phyloP scores from a whole-genome alignment of 30 jellyfish, hydroid and myxozoan genomes.

The Aurelia aurita region DNA sequence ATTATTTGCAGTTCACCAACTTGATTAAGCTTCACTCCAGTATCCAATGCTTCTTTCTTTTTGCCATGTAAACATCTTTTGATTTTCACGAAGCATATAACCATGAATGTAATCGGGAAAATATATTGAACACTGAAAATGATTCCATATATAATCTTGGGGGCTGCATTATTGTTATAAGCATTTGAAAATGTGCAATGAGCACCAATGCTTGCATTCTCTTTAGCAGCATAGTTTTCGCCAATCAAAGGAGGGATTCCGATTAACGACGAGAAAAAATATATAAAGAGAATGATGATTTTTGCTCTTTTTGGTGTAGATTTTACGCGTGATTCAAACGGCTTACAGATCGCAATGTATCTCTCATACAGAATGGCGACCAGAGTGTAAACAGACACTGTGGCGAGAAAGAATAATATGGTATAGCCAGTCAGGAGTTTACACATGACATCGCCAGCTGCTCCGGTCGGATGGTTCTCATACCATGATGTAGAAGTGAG shows the following conservation, averaged over 20 bases:
- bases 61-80: slow-evolving; percentile 26
- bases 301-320: slow-evolving; percentile 60
- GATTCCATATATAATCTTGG: slow-evolving; percentile 41
- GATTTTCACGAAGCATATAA: slow-evolving; percentile 57
- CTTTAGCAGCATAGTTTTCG: slow-evolving; percentile 53
- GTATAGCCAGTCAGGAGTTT: slow-evolving; percentile 69
- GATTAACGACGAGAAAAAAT: slow-evolving; percentile 49
- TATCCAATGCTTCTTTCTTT: slow-evolving; percentile 30
- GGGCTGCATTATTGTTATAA: slow-evolving; percentile 40
- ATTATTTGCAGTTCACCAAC: slow-evolving; percentile 48
- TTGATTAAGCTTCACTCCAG: slow-evolving; percentile 31
- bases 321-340: slow-evolving; percentile 54
- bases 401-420: slow-evolving; percentile 75
- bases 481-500: slow-evolving; percentile 67
- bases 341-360: slow-evolving; percentile 68
- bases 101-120: slow-evolving; percentile 64
- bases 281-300: slow-evolving; percentile 24
- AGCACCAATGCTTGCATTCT: slow-evolving; percentile 79
- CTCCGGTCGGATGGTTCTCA: slow-evolving; percentile 69
- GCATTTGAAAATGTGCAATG: slow-evolving; percentile 78
- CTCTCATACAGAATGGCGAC: slow-evolving; percentile 78
- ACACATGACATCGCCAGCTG: slow-evolving; percentile 73
- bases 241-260: slow-evolving; percentile 65
- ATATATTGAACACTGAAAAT: slow-evolving; percentile 64
- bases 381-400: slow-evolving; percentile 72